Evolutionary conservation across 2,113 vertebrate species (phyloP), one percentile per base, ranked within the genome.

Genomic region (Recurvirostra avosetta): DNA sequence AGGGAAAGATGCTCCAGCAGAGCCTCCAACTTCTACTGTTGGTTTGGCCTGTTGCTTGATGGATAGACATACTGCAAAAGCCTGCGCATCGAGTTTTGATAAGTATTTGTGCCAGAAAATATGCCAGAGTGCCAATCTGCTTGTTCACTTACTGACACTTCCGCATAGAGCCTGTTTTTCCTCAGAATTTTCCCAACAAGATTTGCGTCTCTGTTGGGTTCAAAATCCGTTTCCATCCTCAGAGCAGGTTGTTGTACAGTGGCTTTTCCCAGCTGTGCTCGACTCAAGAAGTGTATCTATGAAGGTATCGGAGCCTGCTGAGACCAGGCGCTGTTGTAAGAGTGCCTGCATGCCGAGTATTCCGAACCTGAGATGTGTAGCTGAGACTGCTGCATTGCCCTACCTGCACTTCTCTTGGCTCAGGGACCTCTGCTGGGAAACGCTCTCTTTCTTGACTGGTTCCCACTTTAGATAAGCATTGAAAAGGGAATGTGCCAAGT

Each of bases 321-420:
- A 43, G 43, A 88, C 14, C 43, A n/a, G 58, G 13, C 0, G 0
- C 30, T 4, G 32, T 50, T 65, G 1, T 20, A 80, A 76, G 22
- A n/a, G 27, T 8, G 3, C 15, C 21, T 21, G 5, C 36, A 45
- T 8, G 29, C 61, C 22, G 6, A 18, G 10, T 17, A 11, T 72
- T 86, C 75, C 53, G 52, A 62, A 55, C n/a, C 18, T 0, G 11
- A 84, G 74, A 26, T 14, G 20, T 6, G 52, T 14, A 56, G 38
- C 50, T 72, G 72, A 40, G 40, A 34, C 38, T 27, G 6, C 55
- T 49, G 32, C 5, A 2, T 29, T 36, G 11, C 34, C 30, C 63
- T 45, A n/a, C 17, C 58, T 72, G 40, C 17, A 6, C 15, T 55
- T 55, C 75, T 86, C 22, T 34, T 76, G 63, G 75, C 53, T 50